Percentiles rank a stretch among this genome's conserved stretches.
phyloP scores from a whole-genome alignment of 37 sponge, comb jelly and placozoan species.

The Diacarnus erythraeanus region DNA sequence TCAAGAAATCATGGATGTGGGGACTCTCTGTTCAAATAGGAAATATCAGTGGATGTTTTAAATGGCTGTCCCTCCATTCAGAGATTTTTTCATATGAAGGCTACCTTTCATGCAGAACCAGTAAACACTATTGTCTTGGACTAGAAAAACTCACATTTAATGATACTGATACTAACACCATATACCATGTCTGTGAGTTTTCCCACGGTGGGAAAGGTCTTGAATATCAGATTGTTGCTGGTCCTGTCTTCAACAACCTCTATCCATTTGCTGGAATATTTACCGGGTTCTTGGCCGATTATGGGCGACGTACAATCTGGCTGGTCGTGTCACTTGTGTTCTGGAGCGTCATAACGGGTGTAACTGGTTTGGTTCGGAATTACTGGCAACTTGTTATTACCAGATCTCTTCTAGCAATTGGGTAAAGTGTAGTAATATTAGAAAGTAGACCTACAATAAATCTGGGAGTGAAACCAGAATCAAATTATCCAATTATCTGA shows the following conservation, averaged over 20 bases:
- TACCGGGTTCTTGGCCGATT: constrained; percentile 74
- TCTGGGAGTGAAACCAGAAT: too few species aligned
- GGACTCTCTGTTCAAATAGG: too few species aligned
- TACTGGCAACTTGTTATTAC: constrained; percentile 80
- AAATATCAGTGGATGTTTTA: too few species aligned
- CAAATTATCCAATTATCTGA: too few species aligned
- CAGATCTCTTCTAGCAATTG: constrained; percentile 73
- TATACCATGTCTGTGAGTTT: constrained; percentile 34
- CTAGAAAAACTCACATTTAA: neutral
- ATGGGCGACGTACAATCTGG: constrained; percentile 50
- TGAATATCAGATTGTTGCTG: constrained; percentile 79
- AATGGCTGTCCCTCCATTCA: too few species aligned
- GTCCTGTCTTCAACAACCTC: constrained; percentile 84
- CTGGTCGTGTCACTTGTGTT: constrained; percentile 61
- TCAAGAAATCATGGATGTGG: too few species aligned
- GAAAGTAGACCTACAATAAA: too few species aligned
- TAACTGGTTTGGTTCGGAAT: constrained; percentile 64
- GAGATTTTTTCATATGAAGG: too few species aligned
- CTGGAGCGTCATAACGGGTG: constrained; percentile 65
- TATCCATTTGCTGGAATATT: constrained; percentile 73
- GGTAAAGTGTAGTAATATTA: too few species aligned
- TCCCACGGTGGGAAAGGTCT: constrained; percentile 65
- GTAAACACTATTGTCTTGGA: too few species aligned
- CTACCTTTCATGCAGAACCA: too few species aligned
- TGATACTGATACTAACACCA: neutral